phyloP scores from a whole-genome alignment of 2,888 invertebrate genomes.

The Rhagonycha lutea region DNA sequence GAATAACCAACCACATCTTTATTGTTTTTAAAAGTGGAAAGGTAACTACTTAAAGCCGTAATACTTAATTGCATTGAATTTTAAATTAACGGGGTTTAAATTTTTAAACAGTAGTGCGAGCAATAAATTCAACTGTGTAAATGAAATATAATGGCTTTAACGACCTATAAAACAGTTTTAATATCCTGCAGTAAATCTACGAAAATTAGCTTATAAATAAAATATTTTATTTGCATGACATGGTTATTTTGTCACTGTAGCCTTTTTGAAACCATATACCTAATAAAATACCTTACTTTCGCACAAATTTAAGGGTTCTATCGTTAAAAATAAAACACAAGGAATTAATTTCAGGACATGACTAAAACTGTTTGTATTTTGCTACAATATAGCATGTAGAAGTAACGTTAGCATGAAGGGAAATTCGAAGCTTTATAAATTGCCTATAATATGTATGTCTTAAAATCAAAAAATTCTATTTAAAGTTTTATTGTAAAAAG shows the following conservation, averaged over 20 bases:
- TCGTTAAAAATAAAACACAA: not conserved
- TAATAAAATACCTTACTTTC: not conserved
- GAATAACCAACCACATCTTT: not conserved
- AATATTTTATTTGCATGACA: not conserved
- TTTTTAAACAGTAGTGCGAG: not conserved
- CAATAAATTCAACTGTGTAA: not conserved
- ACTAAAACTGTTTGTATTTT: constrained; percentile 16
- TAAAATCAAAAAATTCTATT: not conserved
- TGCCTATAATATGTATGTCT: not conserved
- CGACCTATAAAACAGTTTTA: not conserved
- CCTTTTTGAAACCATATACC: not conserved
- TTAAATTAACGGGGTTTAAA: not conserved
- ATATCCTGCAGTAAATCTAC: not conserved
- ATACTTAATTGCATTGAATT: not conserved
- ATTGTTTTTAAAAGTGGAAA: not conserved
- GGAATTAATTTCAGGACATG: constrained; percentile 7
- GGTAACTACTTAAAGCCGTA: not conserved
- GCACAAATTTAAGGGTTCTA: not conserved
- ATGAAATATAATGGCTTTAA: not conserved
- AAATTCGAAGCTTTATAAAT: constrained; percentile 17
- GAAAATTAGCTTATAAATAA: not conserved
- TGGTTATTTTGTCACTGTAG: not conserved
- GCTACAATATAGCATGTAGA: constrained; percentile 6
- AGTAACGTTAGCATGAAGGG: constrained; percentile 20
- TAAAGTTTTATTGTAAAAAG: not conserved